A percentile compares a stretch with the other conserved stretches of the same genome.
phyloP scores from a whole-genome alignment of 2,797 vertebrate species.

The Serranus cabrilla region DNA sequence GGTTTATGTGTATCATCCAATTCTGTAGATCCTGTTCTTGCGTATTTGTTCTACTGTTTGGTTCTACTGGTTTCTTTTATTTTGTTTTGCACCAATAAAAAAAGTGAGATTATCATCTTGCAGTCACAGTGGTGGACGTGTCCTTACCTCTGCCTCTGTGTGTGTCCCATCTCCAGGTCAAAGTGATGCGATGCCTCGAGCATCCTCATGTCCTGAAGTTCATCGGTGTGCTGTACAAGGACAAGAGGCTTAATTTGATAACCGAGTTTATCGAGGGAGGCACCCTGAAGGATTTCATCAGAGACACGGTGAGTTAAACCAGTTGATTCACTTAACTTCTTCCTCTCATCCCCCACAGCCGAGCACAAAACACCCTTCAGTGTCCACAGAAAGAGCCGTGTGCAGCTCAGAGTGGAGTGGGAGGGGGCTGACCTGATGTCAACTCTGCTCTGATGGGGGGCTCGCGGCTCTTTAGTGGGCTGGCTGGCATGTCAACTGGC shows the following conservation, averaged over 20 bases:
- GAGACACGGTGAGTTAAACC: slow-evolving; percentile 87
- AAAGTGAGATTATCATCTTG: slow-evolving; percentile 15
- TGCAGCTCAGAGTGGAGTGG: slow-evolving; percentile 32
- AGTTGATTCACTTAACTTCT: slow-evolving; percentile 31
- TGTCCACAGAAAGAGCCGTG: slow-evolving; percentile 28
- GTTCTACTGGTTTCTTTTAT: no score
- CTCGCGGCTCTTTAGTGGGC: slow-evolving; percentile 46
- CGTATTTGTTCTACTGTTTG: no score
- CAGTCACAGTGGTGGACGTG: slow-evolving; percentile 8
- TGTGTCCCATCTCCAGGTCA: slow-evolving; percentile 85
- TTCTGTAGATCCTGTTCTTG: no score
- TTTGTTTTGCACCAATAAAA: no score
- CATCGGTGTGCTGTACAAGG: slow-evolving; percentile 96
- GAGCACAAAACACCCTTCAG: slow-evolving; percentile 40
- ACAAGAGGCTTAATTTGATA: slow-evolving; percentile 94
- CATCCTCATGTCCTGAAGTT: slow-evolving; percentile 95
- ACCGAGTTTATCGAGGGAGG: slow-evolving; percentile 96
- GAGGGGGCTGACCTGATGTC: slow-evolving; percentile 67
- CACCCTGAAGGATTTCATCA: slow-evolving; percentile 94
- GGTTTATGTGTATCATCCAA: no score
- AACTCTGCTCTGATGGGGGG: slow-evolving; percentile 57
- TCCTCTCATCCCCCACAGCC: slow-evolving; percentile 7
- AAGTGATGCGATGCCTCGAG: slow-evolving; percentile 96
- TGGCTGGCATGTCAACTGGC: slow-evolving; percentile 52
- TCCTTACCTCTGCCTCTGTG: slow-evolving; percentile 18